Percentiles rank a stretch among this genome's conserved stretches.
Conservation (phyloP, 1,140 invertebrate genomes). For the Cyclargus thomasi region DNA sequence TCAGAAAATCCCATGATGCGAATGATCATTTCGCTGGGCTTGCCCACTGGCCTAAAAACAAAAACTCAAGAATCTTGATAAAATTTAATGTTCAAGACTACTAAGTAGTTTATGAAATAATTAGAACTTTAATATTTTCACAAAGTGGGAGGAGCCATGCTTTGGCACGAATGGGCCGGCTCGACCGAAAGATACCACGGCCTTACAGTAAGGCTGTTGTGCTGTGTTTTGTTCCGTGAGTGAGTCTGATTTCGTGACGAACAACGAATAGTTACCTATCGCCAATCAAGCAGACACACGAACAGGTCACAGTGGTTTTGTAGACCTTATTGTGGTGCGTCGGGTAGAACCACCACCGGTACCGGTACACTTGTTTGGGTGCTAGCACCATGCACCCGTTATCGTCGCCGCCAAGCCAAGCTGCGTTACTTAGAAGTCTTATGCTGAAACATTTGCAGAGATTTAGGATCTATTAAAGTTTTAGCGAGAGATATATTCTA, state of each 20-base stretch:
- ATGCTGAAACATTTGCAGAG: conserved; percentile 39
- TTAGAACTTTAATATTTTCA: too few species aligned
- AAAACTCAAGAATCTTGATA: background rate
- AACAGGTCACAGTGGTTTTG: conserved; percentile 52
- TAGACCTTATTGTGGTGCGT: conserved; percentile 48
- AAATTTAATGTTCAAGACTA: too few species aligned
- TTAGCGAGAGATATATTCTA: too few species aligned
- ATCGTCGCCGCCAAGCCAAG: conserved; percentile 60
- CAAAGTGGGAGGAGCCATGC: too few species aligned
- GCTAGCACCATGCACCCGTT: conserved; percentile 47
- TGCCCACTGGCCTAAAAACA: conserved; percentile 52
- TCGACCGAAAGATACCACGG: too few species aligned
- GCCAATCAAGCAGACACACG: conserved; percentile 55
- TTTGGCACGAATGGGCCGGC: too few species aligned
- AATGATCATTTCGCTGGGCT: conserved; percentile 52
- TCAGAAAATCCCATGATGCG: conserved; percentile 61
- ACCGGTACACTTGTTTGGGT: conserved; percentile 54
- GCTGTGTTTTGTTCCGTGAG: too few species aligned
- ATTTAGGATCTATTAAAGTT: background rate
- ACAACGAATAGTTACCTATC: conserved; percentile 38
- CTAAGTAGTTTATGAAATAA: too few species aligned
- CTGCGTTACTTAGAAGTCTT: conserved; percentile 46
- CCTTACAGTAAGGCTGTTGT: too few species aligned
- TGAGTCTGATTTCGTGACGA: too few species aligned
- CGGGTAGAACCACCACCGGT: conserved; percentile 66